Evolutionary conservation across 2,113 vertebrate genomes (phyloP).

Genomic region (Ictalurus punctatus): DNA sequence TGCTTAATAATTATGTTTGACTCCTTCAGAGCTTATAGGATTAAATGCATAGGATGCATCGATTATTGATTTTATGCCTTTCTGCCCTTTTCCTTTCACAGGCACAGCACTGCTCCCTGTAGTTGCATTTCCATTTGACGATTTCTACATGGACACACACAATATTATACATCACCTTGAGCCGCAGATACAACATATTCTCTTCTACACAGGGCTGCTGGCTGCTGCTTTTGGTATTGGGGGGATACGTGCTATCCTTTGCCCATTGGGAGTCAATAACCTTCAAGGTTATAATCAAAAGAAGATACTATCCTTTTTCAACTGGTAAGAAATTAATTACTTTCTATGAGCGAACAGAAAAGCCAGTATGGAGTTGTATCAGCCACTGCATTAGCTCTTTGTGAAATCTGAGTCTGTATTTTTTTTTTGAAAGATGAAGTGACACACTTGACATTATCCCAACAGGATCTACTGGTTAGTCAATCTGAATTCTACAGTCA

Average conservation of each 20-base stretch:
- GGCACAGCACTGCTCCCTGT: constrained; percentile 84
- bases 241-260: constrained; percentile 82
- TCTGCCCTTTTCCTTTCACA: constrained; percentile 54
- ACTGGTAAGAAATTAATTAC: constrained; percentile 75
- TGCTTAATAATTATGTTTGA: not conserved
- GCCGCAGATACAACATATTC: constrained; percentile 73
- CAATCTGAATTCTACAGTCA: constrained; percentile 82
- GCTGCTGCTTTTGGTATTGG: constrained; percentile 82
- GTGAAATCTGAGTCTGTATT: not conserved
- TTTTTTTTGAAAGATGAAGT: not conserved
- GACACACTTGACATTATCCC: constrained; percentile 30
- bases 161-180: constrained; percentile 73
- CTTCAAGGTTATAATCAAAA: constrained; percentile 74
- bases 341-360: not conserved
- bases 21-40: not conserved
- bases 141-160: constrained; percentile 77
- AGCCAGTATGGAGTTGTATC: not conserved
- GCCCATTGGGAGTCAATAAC: constrained; percentile 78
- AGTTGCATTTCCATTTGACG: constrained; percentile 88
- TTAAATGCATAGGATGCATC: not conserved
- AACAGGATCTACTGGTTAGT: constrained; percentile 89
- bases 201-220: constrained; percentile 82
- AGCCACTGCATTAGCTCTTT: not conserved
- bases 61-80: not conserved
- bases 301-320: constrained; percentile 83